Evolutionary conservation across 1,140 invertebrate genomes (phyloP).

Genomic region (Daktulosphaira vitifoliae): DNA sequence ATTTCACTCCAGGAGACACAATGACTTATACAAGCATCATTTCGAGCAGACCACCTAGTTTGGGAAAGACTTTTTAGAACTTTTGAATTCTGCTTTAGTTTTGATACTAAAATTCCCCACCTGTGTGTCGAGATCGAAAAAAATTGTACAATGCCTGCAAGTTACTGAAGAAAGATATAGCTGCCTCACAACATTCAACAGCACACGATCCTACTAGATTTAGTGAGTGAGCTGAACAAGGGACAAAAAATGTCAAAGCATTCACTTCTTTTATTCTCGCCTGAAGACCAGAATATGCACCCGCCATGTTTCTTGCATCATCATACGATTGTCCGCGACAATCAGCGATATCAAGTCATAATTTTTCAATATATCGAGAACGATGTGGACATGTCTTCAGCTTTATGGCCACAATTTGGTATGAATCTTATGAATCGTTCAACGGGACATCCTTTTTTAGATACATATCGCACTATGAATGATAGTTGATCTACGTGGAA

Average conservation of each 20-base stretch:
- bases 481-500: slow-evolving; percentile 27
- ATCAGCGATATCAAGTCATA: no score
- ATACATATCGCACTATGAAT: slow-evolving; percentile 37
- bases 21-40: background rate
- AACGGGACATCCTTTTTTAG: slow-evolving; percentile 21
- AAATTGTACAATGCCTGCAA: slow-evolving; percentile 38
- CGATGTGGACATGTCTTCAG: slow-evolving; percentile 23
- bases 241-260: slow-evolving; percentile 38
- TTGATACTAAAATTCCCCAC: slow-evolving; percentile 35
- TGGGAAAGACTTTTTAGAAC: no score
- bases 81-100: slow-evolving; percentile 9
- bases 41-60: slow-evolving; percentile 36
- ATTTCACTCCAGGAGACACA: no score
- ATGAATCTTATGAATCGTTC: slow-evolving; percentile 35
- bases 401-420: slow-evolving; percentile 33
- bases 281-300: slow-evolving; percentile 39
- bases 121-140: slow-evolving; percentile 39
- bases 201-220: slow-evolving; percentile 41
- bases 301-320: slow-evolving; percentile 40
- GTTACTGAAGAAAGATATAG: slow-evolving; percentile 38
- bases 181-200: slow-evolving; percentile 39
- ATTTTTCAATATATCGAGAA: no score
- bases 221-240: slow-evolving; percentile 42
- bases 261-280: slow-evolving; percentile 39
- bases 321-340: slow-evolving; percentile 40